These are phyloP conservation scores for Pecten maximus DNA, from an alignment of 2,888 invertebrate species.

Conservation along the genomic window DNA sequence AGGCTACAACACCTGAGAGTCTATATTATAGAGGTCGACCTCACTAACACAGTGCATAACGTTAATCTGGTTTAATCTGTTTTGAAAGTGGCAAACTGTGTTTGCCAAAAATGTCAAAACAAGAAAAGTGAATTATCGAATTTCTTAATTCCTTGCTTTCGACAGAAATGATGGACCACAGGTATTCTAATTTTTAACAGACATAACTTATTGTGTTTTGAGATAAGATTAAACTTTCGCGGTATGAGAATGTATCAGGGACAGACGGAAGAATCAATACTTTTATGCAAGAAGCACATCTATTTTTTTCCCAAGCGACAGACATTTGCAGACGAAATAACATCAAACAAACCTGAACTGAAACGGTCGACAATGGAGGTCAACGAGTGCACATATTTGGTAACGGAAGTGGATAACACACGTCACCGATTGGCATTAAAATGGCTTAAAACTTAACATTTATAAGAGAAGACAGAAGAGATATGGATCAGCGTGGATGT, in stretches of 20 bases:
- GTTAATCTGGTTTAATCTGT: slow-evolving; percentile 26
- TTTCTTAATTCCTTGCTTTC: slow-evolving; percentile 13
- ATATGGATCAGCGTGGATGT: not conserved
- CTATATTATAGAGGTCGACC: not conserved
- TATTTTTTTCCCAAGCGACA: not conserved
- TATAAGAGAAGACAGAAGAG: slow-evolving; percentile 24
- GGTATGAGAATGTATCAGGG: not conserved
- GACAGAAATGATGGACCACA: not conserved
- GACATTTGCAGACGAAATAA: not conserved
- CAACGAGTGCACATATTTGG: not conserved
- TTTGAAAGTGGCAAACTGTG: not conserved
- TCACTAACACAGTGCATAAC: slow-evolving; percentile 4
- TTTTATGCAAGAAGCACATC: not conserved
- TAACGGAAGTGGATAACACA: not conserved
- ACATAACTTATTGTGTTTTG: not conserved
- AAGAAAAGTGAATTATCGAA: not conserved
- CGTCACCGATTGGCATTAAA: slow-evolving; percentile 20
- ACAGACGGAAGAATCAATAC: not conserved
- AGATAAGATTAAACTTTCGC: not conserved
- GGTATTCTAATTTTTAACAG: not conserved
- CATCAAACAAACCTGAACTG: not conserved
- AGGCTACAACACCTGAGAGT: not conserved
- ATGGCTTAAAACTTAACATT: slow-evolving; percentile 25
- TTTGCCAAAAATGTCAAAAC: not conserved
- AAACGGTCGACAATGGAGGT: not conserved